Conservation (phyloP, 2,113 vertebrate species). For the Albula glossodonta region DNA sequence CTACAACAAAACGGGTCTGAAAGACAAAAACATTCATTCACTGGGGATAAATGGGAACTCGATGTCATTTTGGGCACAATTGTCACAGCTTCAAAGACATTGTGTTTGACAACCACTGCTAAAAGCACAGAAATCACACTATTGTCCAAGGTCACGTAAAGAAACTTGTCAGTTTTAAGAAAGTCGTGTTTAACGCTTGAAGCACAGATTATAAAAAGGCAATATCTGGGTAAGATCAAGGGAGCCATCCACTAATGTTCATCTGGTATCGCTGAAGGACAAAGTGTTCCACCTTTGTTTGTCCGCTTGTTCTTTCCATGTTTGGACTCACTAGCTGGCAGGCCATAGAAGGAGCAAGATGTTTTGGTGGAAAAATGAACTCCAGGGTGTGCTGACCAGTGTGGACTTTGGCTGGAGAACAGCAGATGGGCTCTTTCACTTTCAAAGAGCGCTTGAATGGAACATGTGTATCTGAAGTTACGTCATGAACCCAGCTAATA, state of each 20-base stretch:
- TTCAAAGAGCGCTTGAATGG: not conserved
- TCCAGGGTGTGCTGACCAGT: not conserved
- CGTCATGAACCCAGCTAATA: not conserved
- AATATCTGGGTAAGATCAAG: not conserved
- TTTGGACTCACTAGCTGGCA: slow-evolving; percentile 20
- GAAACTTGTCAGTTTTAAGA: not conserved
- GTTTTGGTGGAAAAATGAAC: slow-evolving; percentile 43
- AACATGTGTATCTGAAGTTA: not conserved
- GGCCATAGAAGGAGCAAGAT: slow-evolving; percentile 11
- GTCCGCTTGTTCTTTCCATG: slow-evolving; percentile 3
- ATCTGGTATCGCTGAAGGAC: slow-evolving; percentile 24
- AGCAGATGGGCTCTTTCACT: not conserved
- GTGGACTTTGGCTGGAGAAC: slow-evolving; percentile 29
- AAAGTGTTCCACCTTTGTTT: slow-evolving; percentile 36
- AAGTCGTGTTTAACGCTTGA: not conserved
- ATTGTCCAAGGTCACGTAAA: not conserved
- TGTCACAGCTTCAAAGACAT: not conserved
- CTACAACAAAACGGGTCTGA: not conserved
- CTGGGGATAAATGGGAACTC: not conserved
- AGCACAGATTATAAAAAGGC: not conserved
- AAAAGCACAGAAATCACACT: not conserved
- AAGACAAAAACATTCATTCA: not conserved
- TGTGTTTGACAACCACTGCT: not conserved
- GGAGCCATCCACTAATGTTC: slow-evolving; percentile 4
- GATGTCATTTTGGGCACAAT: not conserved